Percentiles rank a stretch among this genome's conserved stretches.
phyloP scores from a whole-genome alignment of 2,888 invertebrate genomes.

The Chrysomela aeneicollis region DNA sequence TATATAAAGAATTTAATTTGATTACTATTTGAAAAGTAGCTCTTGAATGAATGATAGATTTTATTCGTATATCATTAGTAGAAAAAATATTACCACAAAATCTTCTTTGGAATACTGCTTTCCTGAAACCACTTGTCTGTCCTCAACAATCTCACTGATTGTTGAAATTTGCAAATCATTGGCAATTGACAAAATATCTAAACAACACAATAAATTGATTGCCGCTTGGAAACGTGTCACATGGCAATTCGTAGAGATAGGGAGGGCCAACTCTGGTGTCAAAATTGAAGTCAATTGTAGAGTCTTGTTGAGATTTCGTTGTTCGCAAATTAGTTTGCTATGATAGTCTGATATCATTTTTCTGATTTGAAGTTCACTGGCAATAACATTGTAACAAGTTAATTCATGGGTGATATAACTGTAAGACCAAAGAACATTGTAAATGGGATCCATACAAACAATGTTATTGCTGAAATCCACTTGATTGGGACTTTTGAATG shows the following conservation, averaged over 20 bases:
- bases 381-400: conserved; percentile 84
- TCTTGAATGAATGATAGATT: too few species aligned
- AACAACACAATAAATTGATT: conserved; percentile 85
- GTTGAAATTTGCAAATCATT: conserved; percentile 70
- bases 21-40: too few species aligned
- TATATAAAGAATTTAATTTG: too few species aligned
- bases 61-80: too few species aligned
- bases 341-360: conserved; percentile 51
- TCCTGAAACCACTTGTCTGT: conserved; percentile 62
- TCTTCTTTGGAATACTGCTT: conserved; percentile 81
- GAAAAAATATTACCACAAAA: conserved; percentile 59
- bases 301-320: conserved; percentile 43
- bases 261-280: conserved; percentile 83
- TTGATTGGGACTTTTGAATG: conserved; percentile 84
- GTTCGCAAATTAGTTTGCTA: conserved; percentile 45
- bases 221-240: conserved; percentile 90
- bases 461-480: conserved; percentile 82
- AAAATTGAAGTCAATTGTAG: conserved; percentile 69
- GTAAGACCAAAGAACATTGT: conserved; percentile 94
- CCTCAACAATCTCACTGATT: conserved; percentile 65
- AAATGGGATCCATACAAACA: conserved; percentile 88
- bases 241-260: conserved; percentile 72
- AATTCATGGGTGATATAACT: conserved; percentile 73
- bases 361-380: conserved; percentile 70
- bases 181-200: conserved; percentile 87